phyloP scores from a whole-genome alignment of 2,797 vertebrate species.

The Lagodon rhomboides region DNA sequence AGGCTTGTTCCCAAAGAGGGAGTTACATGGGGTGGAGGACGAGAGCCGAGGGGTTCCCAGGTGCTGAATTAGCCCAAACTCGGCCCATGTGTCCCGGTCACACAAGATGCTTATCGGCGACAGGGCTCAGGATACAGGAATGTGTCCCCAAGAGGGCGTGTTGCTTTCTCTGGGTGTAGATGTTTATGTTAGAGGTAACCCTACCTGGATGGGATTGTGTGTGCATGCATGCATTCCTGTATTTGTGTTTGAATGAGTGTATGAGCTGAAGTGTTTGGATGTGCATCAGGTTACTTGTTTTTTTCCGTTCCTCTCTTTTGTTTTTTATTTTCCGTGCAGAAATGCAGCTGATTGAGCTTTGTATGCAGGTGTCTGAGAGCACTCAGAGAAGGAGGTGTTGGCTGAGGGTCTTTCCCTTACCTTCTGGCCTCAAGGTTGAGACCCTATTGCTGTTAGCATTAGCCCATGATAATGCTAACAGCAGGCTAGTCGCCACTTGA shows the following conservation, averaged over 20 bases:
- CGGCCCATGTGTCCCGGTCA: slow-evolving; percentile 69
- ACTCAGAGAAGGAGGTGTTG: slow-evolving; percentile 46
- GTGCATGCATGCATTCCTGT: slow-evolving; percentile 57
- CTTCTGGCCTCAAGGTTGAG: slow-evolving; percentile 48
- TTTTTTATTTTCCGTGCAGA: slow-evolving; percentile 20
- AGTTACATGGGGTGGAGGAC: slow-evolving; percentile 75
- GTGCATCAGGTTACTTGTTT: slow-evolving; percentile 60
- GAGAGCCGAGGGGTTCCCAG: slow-evolving; percentile 76
- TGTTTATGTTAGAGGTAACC: slow-evolving; percentile 78
- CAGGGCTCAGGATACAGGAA: slow-evolving; percentile 69
- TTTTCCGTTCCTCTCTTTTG: slow-evolving; percentile 31
- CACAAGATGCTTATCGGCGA: slow-evolving; percentile 72
- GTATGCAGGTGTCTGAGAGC: slow-evolving; percentile 45
- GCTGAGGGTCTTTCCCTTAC: slow-evolving; percentile 54
- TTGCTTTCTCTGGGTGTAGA: slow-evolving; percentile 69
- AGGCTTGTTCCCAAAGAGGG: slow-evolving; percentile 85
- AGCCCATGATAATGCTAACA: slow-evolving; percentile 67
- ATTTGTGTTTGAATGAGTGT: slow-evolving; percentile 54
- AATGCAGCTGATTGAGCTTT: slow-evolving; percentile 40
- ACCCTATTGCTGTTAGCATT: slow-evolving; percentile 37
- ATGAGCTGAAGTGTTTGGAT: slow-evolving; percentile 50
- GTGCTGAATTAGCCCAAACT: slow-evolving; percentile 79
- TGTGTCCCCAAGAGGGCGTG: slow-evolving; percentile 67
- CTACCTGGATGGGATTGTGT: slow-evolving; percentile 76
- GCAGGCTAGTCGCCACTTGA: slow-evolving; percentile 54